Evolutionary conservation across 2,888 invertebrate species (phyloP), one percentile per base, ranked within the genome.

Genomic region (Nemapogon koenigi): DNA sequence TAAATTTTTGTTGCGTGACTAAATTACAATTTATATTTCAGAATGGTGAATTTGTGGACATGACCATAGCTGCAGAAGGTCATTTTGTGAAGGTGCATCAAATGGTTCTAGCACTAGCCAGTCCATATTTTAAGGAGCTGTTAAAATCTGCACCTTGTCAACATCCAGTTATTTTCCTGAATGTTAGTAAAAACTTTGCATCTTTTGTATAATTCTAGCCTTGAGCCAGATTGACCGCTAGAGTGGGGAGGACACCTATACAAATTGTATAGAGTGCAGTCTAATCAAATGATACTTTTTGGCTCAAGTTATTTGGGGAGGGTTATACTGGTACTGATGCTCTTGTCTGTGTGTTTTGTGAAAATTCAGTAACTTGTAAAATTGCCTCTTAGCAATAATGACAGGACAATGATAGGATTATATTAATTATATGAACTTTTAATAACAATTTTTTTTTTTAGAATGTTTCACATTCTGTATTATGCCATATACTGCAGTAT

Each of bases 401-500:
- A 13, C 35, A 35, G 11, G 4, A 6, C 7, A 14, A 35, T 14
- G 11, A 35, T 35, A 17, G 13, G 16, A 13, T 31, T 18, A 15
- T n/a, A 6, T 14, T 16, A 28, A 13, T 11, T 15, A 10, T 17
- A 26, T 11, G 14, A 11, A 13, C 3, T 33, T 19, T 11, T 4
- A 16, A 17, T 19, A 16, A 18, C 14, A 4, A 6, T 37, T 29
- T 39, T 28, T 25, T 10, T 26, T 67, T 66, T 42, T 56, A 75
- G 75, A 59, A 67, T 49, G 49, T 75, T 11, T 59, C 46, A 11
- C 51, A 63, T 42, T 42, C 55, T 39, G 46, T 57, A 4, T 49
- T 76, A 11, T 41, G 52, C 31, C 62, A 54, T 35, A 46, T 76
- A 25, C 44, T 76, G 31, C 68, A 70, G 47, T 76, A 72, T 50